These are phyloP conservation scores for Erethizon dorsatum DNA, from an alignment of 2,797 vertebrate species.

Conservation along the genomic window DNA sequence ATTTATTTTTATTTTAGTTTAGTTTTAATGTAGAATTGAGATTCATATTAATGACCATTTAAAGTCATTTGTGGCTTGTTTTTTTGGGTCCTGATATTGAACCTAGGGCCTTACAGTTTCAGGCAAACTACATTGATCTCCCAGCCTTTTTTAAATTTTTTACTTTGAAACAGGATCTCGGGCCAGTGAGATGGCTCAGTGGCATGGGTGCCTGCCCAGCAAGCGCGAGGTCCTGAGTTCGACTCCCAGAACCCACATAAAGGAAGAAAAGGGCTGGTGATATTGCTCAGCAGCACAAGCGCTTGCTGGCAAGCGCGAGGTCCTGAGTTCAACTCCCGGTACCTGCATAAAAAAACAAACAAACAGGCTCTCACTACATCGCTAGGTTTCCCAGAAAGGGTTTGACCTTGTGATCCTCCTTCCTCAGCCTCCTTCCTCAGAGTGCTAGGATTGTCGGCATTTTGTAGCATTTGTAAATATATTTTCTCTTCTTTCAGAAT, in stretches of 20 bases:
- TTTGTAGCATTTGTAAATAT: not conserved
- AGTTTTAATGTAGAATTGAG: not conserved
- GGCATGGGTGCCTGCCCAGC: no score
- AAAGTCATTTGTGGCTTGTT: not conserved
- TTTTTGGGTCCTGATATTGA: not conserved
- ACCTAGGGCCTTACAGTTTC: not conserved
- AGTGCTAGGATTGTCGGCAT: not conserved
- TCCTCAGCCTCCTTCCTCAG: not conserved
- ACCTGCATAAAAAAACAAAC: no score
- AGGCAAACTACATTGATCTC: not conserved
- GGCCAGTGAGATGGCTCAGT: no score
- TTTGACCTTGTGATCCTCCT: not conserved
- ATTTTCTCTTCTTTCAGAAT: not conserved
- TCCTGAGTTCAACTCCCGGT: no score
- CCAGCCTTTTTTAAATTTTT: not conserved
- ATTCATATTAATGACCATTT: not conserved
- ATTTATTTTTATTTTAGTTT: constrained; percentile 10
- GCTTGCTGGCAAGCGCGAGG: no score
- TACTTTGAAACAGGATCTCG: not conserved
- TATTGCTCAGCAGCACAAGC: no score
- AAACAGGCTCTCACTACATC: not conserved
- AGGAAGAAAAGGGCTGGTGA: no score
- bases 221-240: no score
- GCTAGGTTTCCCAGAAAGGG: not conserved
- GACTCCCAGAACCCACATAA: no score